Conservation (phyloP, 2,888 invertebrate species). For the Papilio elwesi region DNA sequence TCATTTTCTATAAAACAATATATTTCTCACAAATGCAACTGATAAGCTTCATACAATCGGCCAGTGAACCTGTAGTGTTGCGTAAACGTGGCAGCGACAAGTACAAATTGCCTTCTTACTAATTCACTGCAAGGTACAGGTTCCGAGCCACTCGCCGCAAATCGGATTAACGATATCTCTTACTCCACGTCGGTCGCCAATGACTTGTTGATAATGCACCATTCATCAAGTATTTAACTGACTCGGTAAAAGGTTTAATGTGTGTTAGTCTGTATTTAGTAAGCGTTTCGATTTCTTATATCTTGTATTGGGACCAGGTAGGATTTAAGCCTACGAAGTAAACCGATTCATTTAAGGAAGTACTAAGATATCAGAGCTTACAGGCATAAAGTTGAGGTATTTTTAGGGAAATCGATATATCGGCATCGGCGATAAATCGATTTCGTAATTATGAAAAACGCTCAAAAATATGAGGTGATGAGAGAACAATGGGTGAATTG, state of each 20-base stretch:
- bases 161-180: conserved; percentile 38
- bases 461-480: too few relatives aligned
- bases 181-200: conserved; percentile 24
- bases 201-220: conserved; percentile 33
- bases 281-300: not conserved
- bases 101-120: conserved; percentile 40
- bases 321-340: too few relatives aligned
- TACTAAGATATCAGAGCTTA: too few relatives aligned
- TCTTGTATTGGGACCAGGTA: too few relatives aligned
- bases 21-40: conserved; percentile 68
- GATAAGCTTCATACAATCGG: conserved; percentile 75
- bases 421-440: too few relatives aligned
- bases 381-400: too few relatives aligned
- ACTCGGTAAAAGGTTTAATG: not conserved
- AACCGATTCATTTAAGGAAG: too few relatives aligned
- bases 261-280: not conserved
- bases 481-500: too few relatives aligned
- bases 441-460: too few relatives aligned
- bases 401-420: too few relatives aligned
- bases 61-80: conserved; percentile 69
- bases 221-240: conserved; percentile 28
- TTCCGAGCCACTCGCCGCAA: conserved; percentile 31
- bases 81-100: conserved; percentile 53
- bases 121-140: conserved; percentile 34
- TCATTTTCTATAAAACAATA: conserved; percentile 67